A percentile compares a stretch with the other conserved stretches of the same genome.
phyloP scores from a whole-genome alignment of 2,113 vertebrate species.

The Notothenia rossii region DNA sequence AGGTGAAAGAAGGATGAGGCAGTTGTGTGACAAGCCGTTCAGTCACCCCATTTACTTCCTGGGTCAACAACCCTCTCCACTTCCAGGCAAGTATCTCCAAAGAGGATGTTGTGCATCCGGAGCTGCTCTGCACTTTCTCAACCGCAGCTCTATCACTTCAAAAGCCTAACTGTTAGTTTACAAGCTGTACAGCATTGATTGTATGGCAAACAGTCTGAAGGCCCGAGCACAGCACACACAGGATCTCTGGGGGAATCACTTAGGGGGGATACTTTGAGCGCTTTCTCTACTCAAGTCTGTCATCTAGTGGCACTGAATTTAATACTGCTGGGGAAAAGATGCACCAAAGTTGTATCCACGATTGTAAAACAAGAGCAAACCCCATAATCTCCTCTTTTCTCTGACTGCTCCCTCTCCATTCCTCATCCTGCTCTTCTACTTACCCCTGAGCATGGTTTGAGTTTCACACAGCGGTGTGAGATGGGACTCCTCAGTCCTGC shows the following conservation, averaged over 20 bases:
- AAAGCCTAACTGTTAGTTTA: conserved; percentile 75
- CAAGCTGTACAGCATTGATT: conserved; percentile 63
- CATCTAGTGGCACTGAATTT: conserved; percentile 73
- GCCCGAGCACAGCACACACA: conserved; percentile 36
- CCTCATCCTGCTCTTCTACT: conserved; percentile 1
- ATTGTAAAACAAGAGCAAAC: neutral
- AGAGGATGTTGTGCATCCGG: conserved; percentile 76
- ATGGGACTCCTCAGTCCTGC: conserved; percentile 15
- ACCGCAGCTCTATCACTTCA: conserved; percentile 73
- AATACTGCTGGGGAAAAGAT: neutral
- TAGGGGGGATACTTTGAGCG: neutral
- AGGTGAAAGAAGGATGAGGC: conserved; percentile 63
- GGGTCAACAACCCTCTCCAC: conserved; percentile 79
- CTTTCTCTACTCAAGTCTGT: conserved; percentile 78
- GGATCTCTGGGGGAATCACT: conserved; percentile 20
- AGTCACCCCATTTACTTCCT: conserved; percentile 79
- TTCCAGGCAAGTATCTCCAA: conserved; percentile 75
- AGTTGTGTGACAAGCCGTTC: conserved; percentile 81
- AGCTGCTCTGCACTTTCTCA: conserved; percentile 81
- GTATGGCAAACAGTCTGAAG: conserved; percentile 63
- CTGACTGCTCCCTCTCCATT: neutral
- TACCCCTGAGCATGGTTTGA: conserved; percentile 47
- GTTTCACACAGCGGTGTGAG: conserved; percentile 73
- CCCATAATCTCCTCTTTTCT: neutral
- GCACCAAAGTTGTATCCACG: neutral